Percentiles rank a stretch among this genome's conserved stretches.
These are phyloP conservation scores for Coenonympha arcania DNA, from an alignment of 2,888 invertebrate genomes.

Conservation along the genomic window DNA sequence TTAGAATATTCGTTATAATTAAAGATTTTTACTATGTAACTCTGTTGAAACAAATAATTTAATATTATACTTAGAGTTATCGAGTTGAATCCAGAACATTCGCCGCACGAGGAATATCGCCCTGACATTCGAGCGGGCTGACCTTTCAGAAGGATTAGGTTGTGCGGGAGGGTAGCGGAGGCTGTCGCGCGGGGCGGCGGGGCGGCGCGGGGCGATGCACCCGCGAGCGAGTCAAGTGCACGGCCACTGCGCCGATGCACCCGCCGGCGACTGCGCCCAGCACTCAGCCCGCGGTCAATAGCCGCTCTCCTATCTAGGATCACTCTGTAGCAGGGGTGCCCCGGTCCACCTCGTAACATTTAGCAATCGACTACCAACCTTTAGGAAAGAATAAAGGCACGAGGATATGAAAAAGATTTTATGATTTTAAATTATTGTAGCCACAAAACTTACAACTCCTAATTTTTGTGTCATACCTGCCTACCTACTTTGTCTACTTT, in stretches of 20 bases:
- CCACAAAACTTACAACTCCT: no score
- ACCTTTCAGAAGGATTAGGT: conserved; percentile 37
- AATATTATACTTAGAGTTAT: neutral
- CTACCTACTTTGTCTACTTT: no score
- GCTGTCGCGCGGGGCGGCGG: conserved; percentile 36
- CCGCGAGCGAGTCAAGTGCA: conserved; percentile 63
- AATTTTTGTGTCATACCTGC: no score
- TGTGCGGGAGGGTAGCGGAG: conserved; percentile 29
- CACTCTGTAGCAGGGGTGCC: neutral
- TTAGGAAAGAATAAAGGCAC: no score
- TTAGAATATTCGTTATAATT: no score
- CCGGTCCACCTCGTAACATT: no score
- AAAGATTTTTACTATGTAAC: no score
- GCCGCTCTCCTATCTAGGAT: conserved; percentile 24
- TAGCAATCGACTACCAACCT: no score
- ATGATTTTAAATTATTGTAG: no score
- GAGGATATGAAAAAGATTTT: no score
- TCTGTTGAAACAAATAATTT: neutral
- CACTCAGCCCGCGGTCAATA: conserved; percentile 56
- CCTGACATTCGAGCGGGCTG: conserved; percentile 33
- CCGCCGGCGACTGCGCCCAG: conserved; percentile 50
- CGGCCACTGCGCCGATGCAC: conserved; percentile 58
- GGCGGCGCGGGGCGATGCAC: conserved; percentile 54
- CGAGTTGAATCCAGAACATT: neutral
- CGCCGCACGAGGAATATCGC: conserved; percentile 9